Base-by-base conservation (phyloP, 2,888 invertebrate genomes). In the Lasioglossum pauxillum region DNA sequence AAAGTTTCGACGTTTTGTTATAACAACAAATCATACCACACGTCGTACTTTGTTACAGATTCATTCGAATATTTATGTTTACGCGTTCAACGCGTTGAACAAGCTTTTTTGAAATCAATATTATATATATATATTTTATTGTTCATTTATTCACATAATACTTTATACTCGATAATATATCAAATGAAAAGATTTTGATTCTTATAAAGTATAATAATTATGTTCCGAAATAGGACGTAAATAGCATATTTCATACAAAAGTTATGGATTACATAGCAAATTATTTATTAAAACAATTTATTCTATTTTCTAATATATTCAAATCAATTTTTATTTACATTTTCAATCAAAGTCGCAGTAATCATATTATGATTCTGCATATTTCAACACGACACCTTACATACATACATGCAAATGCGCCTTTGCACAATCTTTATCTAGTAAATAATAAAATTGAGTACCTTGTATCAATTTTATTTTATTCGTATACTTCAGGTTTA, bases 261-360 rank as follows among this genome's bases (percentile, higher is more conserved):
- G 4, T 69, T 41, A 23, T 35, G 31, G 67, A 35, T 31, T 31
- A 35, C 16, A 16, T 35, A 35, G 19, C 19, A 2, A 19, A 35
- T 67, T 35, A 19, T 67, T 67, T 67, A 67, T 67, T 67, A 67
- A 19, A 67, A 8, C 12, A 23, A 69, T 69, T 69, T 23, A 69
- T 69, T 35, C 8, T 69, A 35, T 69, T 69, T 23, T 38, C 5
- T 23, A 38, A 69, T 69, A 4, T 23, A 67, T 38, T 5, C 10
- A 23, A 23, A 67, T 23, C 31, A 69, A 4, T 38, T 19, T 38
- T 23, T 19, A 64, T 31, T 64, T 64, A 19, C 8, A 31, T 64
- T 31, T 64, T 64, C 19, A 64, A 31, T 19, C 64, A 19, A 64
- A 31, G 16, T 31, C 8, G 64, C 19, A 64, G 5, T 2, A 64